These are phyloP conservation scores for Gouania willdenowi DNA, from an alignment of 2,797 vertebrate genomes.

Conservation along the genomic window DNA sequence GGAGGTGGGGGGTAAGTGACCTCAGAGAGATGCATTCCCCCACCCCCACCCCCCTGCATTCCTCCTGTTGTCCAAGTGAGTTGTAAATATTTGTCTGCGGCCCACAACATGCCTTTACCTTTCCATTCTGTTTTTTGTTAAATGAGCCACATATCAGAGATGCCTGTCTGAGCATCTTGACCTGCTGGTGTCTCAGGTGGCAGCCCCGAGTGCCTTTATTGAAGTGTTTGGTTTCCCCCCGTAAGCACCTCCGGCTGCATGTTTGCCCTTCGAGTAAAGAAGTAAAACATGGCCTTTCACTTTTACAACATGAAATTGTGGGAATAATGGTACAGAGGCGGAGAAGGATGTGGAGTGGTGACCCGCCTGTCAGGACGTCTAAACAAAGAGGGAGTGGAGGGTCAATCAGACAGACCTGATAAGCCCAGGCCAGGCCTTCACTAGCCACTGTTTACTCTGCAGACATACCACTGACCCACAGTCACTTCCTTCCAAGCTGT, in stretches of 20 bases:
- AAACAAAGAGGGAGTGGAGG: conserved; percentile 71
- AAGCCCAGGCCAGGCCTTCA: conserved; percentile 61
- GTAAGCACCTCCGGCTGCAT: conserved; percentile 48
- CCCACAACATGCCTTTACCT: conserved; percentile 42
- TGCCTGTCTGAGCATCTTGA: conserved; percentile 38
- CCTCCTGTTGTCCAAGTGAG: conserved; percentile 55
- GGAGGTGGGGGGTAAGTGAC: conserved; percentile 30
- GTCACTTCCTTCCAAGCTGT: conserved; percentile 67
- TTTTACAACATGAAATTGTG: conserved; percentile 71
- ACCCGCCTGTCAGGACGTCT: conserved; percentile 63
- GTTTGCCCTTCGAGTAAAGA: conserved; percentile 69
- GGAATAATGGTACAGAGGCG: conserved; percentile 58
- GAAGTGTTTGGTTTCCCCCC: conserved; percentile 61
- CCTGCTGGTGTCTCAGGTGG: conserved; percentile 42
- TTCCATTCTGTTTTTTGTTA: conserved; percentile 43
- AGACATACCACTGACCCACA: conserved; percentile 68
- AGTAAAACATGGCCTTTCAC: conserved; percentile 71
- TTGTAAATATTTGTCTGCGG: conserved; percentile 66
- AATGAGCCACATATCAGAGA: conserved; percentile 31
- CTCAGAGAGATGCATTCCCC: conserved; percentile 45
- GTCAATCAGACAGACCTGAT: conserved; percentile 69
- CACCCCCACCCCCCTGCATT: conserved; percentile 51
- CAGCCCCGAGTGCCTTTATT: conserved; percentile 31
- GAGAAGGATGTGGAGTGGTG: conserved; percentile 63
- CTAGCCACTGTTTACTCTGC: conserved; percentile 70